These are phyloP conservation scores for Narcine bancroftii DNA, from an alignment of 2,113 vertebrate species.

Conservation along the genomic window DNA sequence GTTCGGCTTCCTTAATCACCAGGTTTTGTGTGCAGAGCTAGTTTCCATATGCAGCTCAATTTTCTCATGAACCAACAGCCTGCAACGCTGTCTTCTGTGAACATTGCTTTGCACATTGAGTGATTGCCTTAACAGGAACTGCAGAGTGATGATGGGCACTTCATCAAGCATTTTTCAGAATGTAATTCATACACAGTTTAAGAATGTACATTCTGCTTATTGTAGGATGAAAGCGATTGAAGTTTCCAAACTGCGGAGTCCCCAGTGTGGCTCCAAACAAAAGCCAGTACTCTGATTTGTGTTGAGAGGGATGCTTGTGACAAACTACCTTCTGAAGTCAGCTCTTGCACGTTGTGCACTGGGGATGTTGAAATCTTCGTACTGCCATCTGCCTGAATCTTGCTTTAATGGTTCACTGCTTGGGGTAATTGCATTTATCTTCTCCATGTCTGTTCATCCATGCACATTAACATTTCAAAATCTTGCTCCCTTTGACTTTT, in stretches of 20 bases:
- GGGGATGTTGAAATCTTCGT: not conserved
- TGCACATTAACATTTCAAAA: not conserved
- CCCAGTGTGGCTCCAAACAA: not conserved
- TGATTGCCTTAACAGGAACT: too few relatives aligned
- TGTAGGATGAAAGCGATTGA: not conserved
- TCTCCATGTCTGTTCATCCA: not conserved
- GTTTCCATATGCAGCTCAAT: not conserved
- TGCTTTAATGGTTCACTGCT: not conserved
- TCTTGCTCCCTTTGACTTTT: not conserved
- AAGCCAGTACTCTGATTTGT: slow-evolving; percentile 8
- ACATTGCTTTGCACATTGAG: too few relatives aligned
- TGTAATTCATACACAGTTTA: not conserved
- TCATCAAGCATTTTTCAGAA: not conserved
- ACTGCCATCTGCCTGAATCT: not conserved
- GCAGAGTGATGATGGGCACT: not conserved
- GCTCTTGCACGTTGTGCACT: not conserved
- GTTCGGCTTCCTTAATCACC: not conserved
- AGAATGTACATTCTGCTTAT: not conserved
- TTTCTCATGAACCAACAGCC: not conserved
- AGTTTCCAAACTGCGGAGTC: not conserved
- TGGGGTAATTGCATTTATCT: slow-evolving; percentile 4
- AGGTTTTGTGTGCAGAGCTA: not conserved
- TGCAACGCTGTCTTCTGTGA: not conserved
- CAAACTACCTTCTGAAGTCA: not conserved
- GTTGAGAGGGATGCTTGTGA: not conserved